These are phyloP conservation scores for Catagonus wagneri DNA, from an alignment of 2,113 vertebrate genomes.

Conservation along the genomic window DNA sequence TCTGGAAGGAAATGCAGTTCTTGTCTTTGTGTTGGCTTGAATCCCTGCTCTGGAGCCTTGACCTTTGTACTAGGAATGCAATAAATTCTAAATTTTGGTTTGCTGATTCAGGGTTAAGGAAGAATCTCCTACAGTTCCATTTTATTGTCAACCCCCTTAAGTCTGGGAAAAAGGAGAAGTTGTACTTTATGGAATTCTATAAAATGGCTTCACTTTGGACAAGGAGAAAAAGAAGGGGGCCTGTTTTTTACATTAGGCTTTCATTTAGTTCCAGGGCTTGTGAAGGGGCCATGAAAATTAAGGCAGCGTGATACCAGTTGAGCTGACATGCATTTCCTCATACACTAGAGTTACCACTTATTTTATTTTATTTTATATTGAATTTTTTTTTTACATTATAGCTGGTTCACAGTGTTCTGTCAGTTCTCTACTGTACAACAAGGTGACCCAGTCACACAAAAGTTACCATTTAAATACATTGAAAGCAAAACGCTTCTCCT, in stretches of 20 bases:
- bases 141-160: not conserved
- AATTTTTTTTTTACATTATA: too few species aligned
- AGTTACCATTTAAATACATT: slow-evolving; percentile 12
- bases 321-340: not conserved
- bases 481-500: not conserved
- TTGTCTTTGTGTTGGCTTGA: not conserved
- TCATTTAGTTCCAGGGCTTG: not conserved
- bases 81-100: slow-evolving; percentile 43
- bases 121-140: not conserved
- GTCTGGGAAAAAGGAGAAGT: not conserved
- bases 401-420: too few species aligned
- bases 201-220: not conserved
- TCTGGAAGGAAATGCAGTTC: not conserved
- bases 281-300: not conserved
- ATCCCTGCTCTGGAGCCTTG: not conserved
- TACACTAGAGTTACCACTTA: not conserved
- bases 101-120: not conserved
- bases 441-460: too few species aligned
- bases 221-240: not conserved
- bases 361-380: too few species aligned
- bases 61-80: not conserved
- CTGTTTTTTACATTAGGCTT: not conserved
- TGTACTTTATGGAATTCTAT: not conserved
- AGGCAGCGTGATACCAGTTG: not conserved
- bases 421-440: too few species aligned